Evolutionary conservation across 2,113 vertebrate genomes (phyloP).

Genomic region (rabbit (Oryctolagus cuniculus)): mOryCun1.1 NC_091436.1:134187501-134188000

Average conservation of each 20-base stretch:
- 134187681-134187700: background rate
- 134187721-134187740: background rate
- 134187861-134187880: background rate
- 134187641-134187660: background rate
- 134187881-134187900: background rate
- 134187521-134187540: background rate
- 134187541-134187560: background rate
- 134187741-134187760: background rate
- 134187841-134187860: background rate
- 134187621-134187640: background rate
- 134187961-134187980: background rate
- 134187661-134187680: background rate
- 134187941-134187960: background rate
- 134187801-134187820: conserved; percentile 13
- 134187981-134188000: background rate
- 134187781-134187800: conserved; percentile 19
- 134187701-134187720: background rate
- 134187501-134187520: background rate
- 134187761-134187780: background rate
- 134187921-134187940: background rate
- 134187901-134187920: background rate
- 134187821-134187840: background rate
- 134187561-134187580: background rate
- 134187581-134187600: background rate
- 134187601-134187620: background rate